Evolutionary conservation across 2,113 vertebrate species (phyloP), one percentile per base, ranked within the genome.

Genomic region (Tylochromis polylepis): DNA sequence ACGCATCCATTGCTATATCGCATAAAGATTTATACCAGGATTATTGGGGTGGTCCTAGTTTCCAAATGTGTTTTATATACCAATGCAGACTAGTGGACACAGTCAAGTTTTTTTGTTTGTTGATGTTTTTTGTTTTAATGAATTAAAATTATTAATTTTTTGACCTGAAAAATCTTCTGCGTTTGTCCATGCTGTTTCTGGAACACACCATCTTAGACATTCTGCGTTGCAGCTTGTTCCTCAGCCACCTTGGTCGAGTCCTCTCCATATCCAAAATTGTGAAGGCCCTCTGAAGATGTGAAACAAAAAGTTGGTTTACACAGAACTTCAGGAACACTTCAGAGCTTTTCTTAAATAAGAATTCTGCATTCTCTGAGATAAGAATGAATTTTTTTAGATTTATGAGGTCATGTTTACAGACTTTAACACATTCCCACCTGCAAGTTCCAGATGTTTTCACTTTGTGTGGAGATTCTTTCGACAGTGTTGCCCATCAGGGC

Each of bases 391-490:
- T 11, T 6, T 27, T 8, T 5, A 38, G 4, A 22, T 67, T 46
- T 22, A 8, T 14, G 3, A 24, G 10, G 20, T 11, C 5, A 5
- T 24, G 27, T 46, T n/a, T 18, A 22, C 12, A 51, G 11, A 43
- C 5, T 6, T 11, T 1, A 24, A 12, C n/a, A 46, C 15, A 5
- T 11, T 31, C 83, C 12, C 82, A 98, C 98, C 97, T 98, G 98
- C 43, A 99, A 96, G 70, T 98, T 98, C 98, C 98, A 99, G 92
- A 99, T 98, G 91, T 93, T 96, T 89, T 97, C 97, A 92, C 97
- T 99, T 70, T 99, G 97, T 60, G 96, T 91, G 0, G 97, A 96
- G 2, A 97, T 97, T 67, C 93, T 96, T 79, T 97, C 97, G 22
- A 98, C 97, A 0, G 97, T 98, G 91, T 97, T 96, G 0, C 97